Evolutionary conservation across 2,113 vertebrate genomes (phyloP), one percentile per base, ranked within the genome.

Genomic region (Myodes glareolus): DNA sequence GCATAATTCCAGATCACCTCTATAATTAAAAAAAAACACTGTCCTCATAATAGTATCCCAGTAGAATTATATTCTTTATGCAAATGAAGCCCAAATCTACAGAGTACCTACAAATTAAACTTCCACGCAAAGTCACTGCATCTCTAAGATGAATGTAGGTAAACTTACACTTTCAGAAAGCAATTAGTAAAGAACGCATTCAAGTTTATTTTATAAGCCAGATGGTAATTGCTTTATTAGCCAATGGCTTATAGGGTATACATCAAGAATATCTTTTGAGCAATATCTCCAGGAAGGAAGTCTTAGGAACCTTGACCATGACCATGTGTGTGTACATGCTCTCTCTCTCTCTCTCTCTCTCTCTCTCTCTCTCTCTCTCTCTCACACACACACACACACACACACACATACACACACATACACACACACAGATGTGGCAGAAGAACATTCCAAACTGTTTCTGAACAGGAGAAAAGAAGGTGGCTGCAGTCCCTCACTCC

Each of bases 201-300:
- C 63, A 39, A 36, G 39, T 42, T n/a, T 90, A 7, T 47, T 94
- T 97, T 96, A 96, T 90, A 91, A 92, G 67, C 58, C 67, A 61
- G 63, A 25, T 67, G 9, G 27, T 80, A 93, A 95, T 5, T 63
- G 70, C n/a, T 81, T 25, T 45, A 45, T 67, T 91, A 89, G 73
- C 13, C 25, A 86, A 68, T 16, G 25, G 77, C 29, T 94, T 36
- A 70, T 10, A 45, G 0, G 5, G n/a, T 31, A 85, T 7, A 70
- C 11, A 88, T 90, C 63, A 87, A 86, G 25, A 70, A 36, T 2
- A 21, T 33, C 55, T 77, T 72, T 77, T 29, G 14, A 82, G 58
- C 5, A 82, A 73, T 47, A 65, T 4, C 63, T 68, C 86, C 31
- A 85, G 12, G 63, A 7, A 7, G 75, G 29, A 68, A 82, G 45